phyloP scores from a whole-genome alignment of 2,888 invertebrate genomes.

The Phalangium opilio region DNA sequence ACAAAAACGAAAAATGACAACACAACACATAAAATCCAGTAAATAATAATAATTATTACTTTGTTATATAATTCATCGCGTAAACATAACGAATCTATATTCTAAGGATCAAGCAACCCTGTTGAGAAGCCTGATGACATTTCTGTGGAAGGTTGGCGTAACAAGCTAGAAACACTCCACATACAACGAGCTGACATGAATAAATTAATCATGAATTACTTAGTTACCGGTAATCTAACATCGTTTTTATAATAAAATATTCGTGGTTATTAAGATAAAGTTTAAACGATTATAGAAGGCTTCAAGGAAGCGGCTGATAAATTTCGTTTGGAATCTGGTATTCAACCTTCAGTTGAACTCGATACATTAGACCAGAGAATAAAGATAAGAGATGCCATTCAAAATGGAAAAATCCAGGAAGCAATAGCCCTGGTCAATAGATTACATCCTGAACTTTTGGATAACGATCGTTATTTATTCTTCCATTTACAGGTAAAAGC shows the following conservation, averaged over 20 bases:
- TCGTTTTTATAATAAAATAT: too few relatives aligned
- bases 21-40: too few relatives aligned
- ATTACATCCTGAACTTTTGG: slow-evolving; percentile 81
- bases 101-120: neutral
- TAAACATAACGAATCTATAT: too few relatives aligned
- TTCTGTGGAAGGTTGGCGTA: slow-evolving; percentile 46
- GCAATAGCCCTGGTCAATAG: slow-evolving; percentile 87
- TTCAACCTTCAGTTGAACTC: slow-evolving; percentile 56
- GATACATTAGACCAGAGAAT: slow-evolving; percentile 81
- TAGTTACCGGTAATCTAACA: slow-evolving; percentile 64
- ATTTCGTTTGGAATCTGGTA: slow-evolving; percentile 85
- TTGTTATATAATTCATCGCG: too few relatives aligned
- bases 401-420: slow-evolving; percentile 77
- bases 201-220: slow-evolving; percentile 93
- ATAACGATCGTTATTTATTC: slow-evolving; percentile 85
- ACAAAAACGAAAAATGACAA: too few relatives aligned
- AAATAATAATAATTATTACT: too few relatives aligned
- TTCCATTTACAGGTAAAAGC: slow-evolving; percentile 70
- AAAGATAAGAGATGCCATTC: slow-evolving; percentile 81
- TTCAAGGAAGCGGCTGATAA: slow-evolving; percentile 86
- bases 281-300: slow-evolving; percentile 28
- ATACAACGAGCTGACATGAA: slow-evolving; percentile 87
- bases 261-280: neutral
- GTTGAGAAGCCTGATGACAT: slow-evolving; percentile 10
- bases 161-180: slow-evolving; percentile 52